These are phyloP conservation scores for Oxycera nigricornis DNA, from an alignment of 2,888 invertebrate genomes.

Conservation along the genomic window DNA sequence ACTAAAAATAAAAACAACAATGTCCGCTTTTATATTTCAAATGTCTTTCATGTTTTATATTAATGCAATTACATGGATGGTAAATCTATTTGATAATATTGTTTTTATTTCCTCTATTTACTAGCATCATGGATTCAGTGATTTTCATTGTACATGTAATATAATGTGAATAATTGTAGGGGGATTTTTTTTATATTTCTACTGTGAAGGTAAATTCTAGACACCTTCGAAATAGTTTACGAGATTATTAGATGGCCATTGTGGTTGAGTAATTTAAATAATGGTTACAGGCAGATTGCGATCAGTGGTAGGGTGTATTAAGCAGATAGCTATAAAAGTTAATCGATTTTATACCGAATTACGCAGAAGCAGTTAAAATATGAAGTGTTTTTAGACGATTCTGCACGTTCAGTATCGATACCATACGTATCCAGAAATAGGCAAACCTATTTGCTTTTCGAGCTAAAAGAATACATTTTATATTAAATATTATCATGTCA, in stretches of 20 bases:
- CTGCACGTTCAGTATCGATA: no score
- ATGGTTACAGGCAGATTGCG: background rate
- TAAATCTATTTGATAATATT: background rate
- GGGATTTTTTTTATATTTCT: background rate
- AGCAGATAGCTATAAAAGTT: no score
- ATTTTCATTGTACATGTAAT: background rate
- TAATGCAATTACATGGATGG: background rate
- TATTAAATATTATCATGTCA: no score
- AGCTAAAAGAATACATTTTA: no score
- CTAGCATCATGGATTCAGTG: background rate
- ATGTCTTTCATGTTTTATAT: background rate
- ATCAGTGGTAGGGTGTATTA: no score
- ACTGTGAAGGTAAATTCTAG: background rate
- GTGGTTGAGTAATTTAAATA: background rate
- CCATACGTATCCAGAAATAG: no score
- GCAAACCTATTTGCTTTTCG: no score
- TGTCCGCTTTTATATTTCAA: conserved; percentile 14
- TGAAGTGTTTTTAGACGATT: no score
- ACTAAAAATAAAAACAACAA: conserved; percentile 28
- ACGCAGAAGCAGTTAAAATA: no score
- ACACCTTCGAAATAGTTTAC: background rate
- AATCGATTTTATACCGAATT: no score
- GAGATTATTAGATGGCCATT: background rate
- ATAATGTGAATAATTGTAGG: background rate
- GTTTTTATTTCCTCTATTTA: background rate